A percentile compares a stretch with the other conserved stretches of the same genome.
phyloP scores from a whole-genome alignment of 53 echinoderm and acorn worm genomes.

The Paracentrotus lividus region DNA sequence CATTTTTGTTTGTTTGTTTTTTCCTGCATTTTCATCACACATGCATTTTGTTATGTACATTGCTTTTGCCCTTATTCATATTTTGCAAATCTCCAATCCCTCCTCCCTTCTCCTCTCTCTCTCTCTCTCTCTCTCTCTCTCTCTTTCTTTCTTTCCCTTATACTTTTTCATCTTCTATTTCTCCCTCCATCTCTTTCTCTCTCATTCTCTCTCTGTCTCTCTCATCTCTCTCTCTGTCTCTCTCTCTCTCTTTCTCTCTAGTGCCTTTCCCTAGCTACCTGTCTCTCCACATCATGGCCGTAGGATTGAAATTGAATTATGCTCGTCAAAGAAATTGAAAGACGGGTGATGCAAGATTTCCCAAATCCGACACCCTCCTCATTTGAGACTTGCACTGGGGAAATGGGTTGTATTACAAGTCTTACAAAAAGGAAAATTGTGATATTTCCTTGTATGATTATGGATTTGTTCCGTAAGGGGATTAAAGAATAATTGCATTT shows the following conservation, averaged over 20 bases:
- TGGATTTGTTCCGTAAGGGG: background rate
- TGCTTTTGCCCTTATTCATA: too few relatives aligned
- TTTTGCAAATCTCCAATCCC: background rate
- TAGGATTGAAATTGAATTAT: conserved; percentile 48
- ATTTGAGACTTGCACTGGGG: conserved; percentile 42
- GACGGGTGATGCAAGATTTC: conserved; percentile 22
- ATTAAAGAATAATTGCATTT: conserved; percentile 20
- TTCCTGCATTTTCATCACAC: too few relatives aligned
- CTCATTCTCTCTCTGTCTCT: background rate
- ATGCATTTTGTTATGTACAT: too few relatives aligned
- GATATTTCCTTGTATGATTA: background rate
- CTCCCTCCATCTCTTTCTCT: background rate
- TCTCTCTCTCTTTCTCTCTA: too few relatives aligned
- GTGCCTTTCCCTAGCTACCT: too few relatives aligned
- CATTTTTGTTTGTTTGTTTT: too few relatives aligned
- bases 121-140: background rate
- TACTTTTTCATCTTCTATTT: background rate
- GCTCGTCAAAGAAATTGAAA: background rate
- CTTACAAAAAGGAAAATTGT: background rate
- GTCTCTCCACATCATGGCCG: background rate
- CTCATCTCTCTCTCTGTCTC: background rate
- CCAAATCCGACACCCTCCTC: conserved; percentile 43
- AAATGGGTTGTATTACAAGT: conserved; percentile 7
- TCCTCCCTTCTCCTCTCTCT: background rate
- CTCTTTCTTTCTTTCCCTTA: background rate